Evolutionary conservation across 2,888 invertebrate species (phyloP).

Genomic region (Archaeoteleia sp.): DNA sequence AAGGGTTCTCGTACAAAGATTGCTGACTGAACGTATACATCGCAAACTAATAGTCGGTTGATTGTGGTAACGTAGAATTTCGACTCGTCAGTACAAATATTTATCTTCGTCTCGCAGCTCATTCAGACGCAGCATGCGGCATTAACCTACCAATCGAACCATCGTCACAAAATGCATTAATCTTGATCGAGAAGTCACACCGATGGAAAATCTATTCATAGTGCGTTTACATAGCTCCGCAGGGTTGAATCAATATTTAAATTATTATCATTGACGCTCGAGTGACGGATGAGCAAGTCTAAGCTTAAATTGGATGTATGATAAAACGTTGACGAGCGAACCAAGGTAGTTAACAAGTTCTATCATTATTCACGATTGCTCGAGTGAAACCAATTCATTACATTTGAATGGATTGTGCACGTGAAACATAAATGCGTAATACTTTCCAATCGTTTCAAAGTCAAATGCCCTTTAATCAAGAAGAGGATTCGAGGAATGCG

Average conservation of each 20-base stretch:
- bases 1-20: too few species aligned
- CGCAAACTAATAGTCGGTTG: slow-evolving; percentile 45
- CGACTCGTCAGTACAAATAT: slow-evolving; percentile 70
- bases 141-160: slow-evolving; percentile 47
- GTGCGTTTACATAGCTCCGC: slow-evolving; percentile 45
- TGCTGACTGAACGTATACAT: too few species aligned
- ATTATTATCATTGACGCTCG: slow-evolving; percentile 63
- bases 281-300: slow-evolving; percentile 29
- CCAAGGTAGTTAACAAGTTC: slow-evolving; percentile 9
- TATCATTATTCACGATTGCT: slow-evolving; percentile 24
- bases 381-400: slow-evolving; percentile 29
- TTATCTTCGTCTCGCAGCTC: slow-evolving; percentile 65
- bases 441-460: too few species aligned
- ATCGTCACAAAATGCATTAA: slow-evolving; percentile 68
- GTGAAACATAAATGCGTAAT: slow-evolving; percentile 21
- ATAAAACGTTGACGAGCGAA: slow-evolving; percentile 4
- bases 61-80: slow-evolving; percentile 65
- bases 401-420: slow-evolving; percentile 31
- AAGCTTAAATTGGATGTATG: slow-evolving; percentile 10
- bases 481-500: neutral
- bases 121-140: slow-evolving; percentile 39
- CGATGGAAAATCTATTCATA: slow-evolving; percentile 61
- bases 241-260: slow-evolving; percentile 68
- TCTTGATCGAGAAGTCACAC: slow-evolving; percentile 62
- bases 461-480: neutral